phyloP scores from a whole-genome alignment of 2,113 vertebrate species.

The Pyrgilauda ruficollis region DNA sequence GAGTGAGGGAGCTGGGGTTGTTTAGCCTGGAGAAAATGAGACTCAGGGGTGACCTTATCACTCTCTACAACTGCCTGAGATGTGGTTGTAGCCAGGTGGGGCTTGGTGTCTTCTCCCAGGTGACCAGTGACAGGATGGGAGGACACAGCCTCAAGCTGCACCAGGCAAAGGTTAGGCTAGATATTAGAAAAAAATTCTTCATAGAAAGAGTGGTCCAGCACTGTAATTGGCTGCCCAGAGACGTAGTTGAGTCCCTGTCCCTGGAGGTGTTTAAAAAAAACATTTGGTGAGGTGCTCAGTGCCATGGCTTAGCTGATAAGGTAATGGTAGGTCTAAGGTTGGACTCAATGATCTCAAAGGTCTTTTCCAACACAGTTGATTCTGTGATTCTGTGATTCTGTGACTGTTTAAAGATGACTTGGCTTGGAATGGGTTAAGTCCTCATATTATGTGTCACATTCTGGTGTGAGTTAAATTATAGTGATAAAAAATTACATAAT shows the following conservation, averaged over 20 bases:
- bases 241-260: not conserved
- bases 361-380: not conserved
- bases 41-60: not conserved
- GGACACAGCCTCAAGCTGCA: not conserved
- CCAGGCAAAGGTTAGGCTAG: not conserved
- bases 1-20: not conserved
- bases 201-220: not conserved
- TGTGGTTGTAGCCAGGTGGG: too few relatives aligned
- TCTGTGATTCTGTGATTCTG: not conserved
- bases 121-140: accelerated
- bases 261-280: not conserved
- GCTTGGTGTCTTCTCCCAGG: not conserved
- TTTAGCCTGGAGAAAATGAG: not conserved
- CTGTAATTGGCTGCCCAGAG: not conserved
- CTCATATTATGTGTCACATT: not conserved
- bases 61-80: not conserved
- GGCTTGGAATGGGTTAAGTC: not conserved
- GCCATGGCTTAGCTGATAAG: not conserved
- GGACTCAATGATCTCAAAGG: not conserved
- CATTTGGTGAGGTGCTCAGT: not conserved
- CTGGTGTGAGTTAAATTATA: not conserved
- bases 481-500: not conserved
- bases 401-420: not conserved
- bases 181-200: not conserved
- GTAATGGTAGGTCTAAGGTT: not conserved